Conservation (phyloP, 2,113 vertebrate species). For the Hymenochirus boettgeri region DNA sequence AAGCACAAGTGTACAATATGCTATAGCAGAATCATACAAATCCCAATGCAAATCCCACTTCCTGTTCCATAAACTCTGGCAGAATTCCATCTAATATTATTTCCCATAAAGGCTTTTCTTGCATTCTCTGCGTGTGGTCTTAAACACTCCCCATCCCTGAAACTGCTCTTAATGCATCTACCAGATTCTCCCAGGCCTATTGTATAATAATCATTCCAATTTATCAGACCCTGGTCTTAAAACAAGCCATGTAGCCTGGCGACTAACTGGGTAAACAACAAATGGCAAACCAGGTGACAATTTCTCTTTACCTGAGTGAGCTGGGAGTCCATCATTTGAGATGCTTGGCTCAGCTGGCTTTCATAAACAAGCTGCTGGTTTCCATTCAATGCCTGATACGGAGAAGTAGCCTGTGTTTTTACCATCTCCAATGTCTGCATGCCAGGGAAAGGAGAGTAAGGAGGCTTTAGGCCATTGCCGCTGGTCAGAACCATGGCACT, state of each 20-base stretch:
- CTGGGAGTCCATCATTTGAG: constrained; percentile 95
- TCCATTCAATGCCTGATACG: constrained; percentile 91
- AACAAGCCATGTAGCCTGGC: too few relatives aligned
- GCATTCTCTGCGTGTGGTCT: too few relatives aligned
- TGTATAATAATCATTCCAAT: too few relatives aligned
- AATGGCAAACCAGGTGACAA: too few relatives aligned
- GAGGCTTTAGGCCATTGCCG: constrained; percentile 84
- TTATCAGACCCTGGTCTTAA: too few relatives aligned
- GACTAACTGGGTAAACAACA: too few relatives aligned
- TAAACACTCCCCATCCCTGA: too few relatives aligned
- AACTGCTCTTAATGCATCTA: too few relatives aligned
- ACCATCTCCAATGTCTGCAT: constrained; percentile 96
- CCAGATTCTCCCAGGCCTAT: too few relatives aligned
- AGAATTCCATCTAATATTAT: too few relatives aligned
- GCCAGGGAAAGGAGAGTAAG: constrained; percentile 88
- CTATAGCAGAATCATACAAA: too few relatives aligned
- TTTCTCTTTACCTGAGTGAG: constrained; percentile 82
- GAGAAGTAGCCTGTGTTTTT: constrained; percentile 86
- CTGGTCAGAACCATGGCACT: constrained; percentile 93
- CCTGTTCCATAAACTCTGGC: constrained; percentile 21
- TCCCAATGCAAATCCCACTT: constrained; percentile 6
- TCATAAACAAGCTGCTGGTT: constrained; percentile 92
- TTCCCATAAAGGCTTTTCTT: too few relatives aligned
- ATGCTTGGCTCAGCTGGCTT: constrained; percentile 83
- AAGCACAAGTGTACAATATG: not conserved